These are phyloP conservation scores for Coluber constrictor DNA, from an alignment of 2,797 vertebrate species.

Conservation along the genomic window DNA sequence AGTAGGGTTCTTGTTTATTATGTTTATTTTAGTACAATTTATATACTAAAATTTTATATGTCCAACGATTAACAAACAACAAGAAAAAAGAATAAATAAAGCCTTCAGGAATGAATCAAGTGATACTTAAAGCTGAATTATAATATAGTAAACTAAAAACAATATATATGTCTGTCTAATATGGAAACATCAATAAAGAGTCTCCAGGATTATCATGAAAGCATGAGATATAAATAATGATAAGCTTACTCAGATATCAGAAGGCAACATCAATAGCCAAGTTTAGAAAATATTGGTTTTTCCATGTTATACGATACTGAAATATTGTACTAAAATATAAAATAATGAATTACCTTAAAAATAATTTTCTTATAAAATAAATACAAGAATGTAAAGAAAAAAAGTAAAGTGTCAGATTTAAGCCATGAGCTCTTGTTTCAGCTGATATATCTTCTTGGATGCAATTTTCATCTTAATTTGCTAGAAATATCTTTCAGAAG, in stretches of 20 bases:
- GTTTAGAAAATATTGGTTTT: background rate
- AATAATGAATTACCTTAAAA: background rate
- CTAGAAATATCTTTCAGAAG: conserved; percentile 73
- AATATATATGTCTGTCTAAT: background rate
- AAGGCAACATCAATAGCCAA: background rate
- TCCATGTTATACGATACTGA: background rate
- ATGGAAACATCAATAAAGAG: background rate
- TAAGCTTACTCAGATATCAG: background rate
- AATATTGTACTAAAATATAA: background rate
- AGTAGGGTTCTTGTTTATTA: background rate
- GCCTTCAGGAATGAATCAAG: background rate
- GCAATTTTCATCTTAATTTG: conserved; percentile 59
- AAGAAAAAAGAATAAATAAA: background rate
- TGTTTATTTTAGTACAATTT: background rate
- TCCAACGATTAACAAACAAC: background rate
- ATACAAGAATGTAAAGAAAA: background rate
- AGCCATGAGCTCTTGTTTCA: background rate
- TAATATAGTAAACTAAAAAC: background rate
- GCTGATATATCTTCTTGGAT: conserved; percentile 10
- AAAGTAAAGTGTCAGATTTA: background rate
- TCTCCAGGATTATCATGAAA: background rate
- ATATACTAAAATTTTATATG: background rate
- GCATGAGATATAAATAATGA: background rate
- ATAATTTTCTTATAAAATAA: background rate
- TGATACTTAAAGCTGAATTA: background rate